These are phyloP conservation scores for Temnothorax ravouxi DNA, from an alignment of 2,888 invertebrate genomes.

Conservation along the genomic window DNA sequence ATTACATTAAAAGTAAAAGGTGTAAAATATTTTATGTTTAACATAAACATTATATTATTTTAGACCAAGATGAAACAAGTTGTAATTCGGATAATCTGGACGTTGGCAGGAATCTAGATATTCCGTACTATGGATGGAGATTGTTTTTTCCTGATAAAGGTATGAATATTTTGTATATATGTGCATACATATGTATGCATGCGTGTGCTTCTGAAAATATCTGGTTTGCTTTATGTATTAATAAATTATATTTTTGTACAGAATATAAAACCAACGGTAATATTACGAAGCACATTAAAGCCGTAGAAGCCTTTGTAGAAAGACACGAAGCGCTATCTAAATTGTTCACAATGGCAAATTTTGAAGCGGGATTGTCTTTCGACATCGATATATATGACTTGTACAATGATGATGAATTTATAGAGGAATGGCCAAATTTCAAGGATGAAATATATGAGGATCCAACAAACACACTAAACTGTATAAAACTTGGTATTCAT, in stretches of 20 bases:
- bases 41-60: neutral
- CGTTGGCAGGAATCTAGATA: conserved; percentile 65
- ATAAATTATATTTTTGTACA: conserved; percentile 49
- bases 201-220: neutral
- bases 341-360: conserved; percentile 88
- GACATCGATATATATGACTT: conserved; percentile 89
- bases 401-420: conserved; percentile 88
- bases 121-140: conserved; percentile 90
- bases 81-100: conserved; percentile 49
- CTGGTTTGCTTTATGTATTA: conserved; percentile 24
- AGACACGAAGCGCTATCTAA: conserved; percentile 84
- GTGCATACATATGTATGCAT: neutral
- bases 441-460: conserved; percentile 89
- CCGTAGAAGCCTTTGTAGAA: conserved; percentile 88
- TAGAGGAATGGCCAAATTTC: conserved; percentile 89
- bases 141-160: conserved; percentile 92
- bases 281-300: conserved; percentile 87
- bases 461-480: conserved; percentile 90
- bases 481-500: conserved; percentile 93
- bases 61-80: conserved; percentile 42
- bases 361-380: conserved; percentile 88
- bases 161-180: conserved; percentile 74
- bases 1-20: neutral
- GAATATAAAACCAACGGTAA: conserved; percentile 87
- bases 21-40: neutral